Conservation (phyloP, 2,888 invertebrate genomes). For the Macrosiphum euphorbiae region DNA sequence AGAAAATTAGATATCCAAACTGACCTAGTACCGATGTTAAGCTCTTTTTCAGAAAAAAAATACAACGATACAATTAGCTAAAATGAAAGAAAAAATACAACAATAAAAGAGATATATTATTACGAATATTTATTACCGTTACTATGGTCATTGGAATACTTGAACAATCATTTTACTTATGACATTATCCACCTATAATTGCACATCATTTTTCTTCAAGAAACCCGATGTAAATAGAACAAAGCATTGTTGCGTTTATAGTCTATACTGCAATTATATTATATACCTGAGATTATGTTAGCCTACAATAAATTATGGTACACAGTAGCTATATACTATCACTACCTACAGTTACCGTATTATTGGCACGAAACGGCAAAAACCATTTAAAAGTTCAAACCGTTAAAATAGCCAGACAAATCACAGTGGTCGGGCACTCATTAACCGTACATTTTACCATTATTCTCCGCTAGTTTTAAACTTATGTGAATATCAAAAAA, state of each 20-base stretch:
- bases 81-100: background rate
- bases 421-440: background rate
- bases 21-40: constrained; percentile 6
- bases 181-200: background rate
- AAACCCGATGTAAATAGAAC: background rate
- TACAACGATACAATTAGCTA: background rate
- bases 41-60: background rate
- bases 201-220: background rate
- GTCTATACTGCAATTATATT: background rate
- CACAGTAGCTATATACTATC: background rate
- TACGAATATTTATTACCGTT: background rate
- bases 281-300: background rate
- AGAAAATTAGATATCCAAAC: constrained; percentile 11
- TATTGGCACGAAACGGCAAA: background rate
- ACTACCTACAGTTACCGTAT: background rate
- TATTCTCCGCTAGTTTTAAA: background rate
- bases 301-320: background rate
- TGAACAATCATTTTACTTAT: background rate
- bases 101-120: background rate
- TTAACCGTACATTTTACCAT: background rate
- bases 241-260: background rate
- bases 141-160: background rate
- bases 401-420: background rate
- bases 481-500: background rate
- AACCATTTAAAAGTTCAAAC: background rate